Base-by-base conservation (phyloP, 1,140 invertebrate species). In the Heliconius nattereri region DNA sequence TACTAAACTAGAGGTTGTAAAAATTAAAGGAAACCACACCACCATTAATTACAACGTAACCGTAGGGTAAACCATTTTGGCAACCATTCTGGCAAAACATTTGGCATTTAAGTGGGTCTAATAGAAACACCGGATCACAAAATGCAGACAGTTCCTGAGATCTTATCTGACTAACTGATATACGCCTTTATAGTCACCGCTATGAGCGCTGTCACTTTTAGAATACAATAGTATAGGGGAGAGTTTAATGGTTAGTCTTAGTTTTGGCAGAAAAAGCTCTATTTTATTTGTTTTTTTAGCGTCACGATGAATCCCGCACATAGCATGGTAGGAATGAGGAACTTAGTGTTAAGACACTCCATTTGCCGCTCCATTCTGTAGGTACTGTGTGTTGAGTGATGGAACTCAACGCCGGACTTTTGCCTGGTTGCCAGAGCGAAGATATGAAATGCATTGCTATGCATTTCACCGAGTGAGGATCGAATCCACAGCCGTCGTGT, bases 211-310 rank as follows among this genome's bases (percentile, higher is more conserved):
- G 71, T 84, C 78, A 82, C 85, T 82, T 86, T 81, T 78, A 75
- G 79, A 81, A 81, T 81, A 82, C 78, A 66, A 60, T 75, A 52
- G 40, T 66, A 37, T 73, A 66, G 37, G 79, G 75, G 83, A 26
- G 75, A 78, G n/a, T 82, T 84, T 85, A 87, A 87, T 81, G 83
- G 84, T 73, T 79, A 82, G 77, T 80, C 71, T 83, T 71, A 79
- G 81, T 85, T 85, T 84, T 83, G 81, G 81, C 80, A 45, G 70
- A 75, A 32, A 3, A 1, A 32, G 29, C 29, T 32, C 29, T 32
- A 32, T 3, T 32, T 32, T 32, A 32, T 32, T 32, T 3, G 29
- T 29, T 29, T 86, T 81, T 52, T 20, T 16, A 40, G 2, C 40
- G 11, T 40, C 11, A 40, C 40, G 0, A n/a, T n/a, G n/a, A n/a